These are phyloP conservation scores for Schlechtendalia chinensis DNA, from an alignment of 1,140 invertebrate genomes.

Conservation along the genomic window DNA sequence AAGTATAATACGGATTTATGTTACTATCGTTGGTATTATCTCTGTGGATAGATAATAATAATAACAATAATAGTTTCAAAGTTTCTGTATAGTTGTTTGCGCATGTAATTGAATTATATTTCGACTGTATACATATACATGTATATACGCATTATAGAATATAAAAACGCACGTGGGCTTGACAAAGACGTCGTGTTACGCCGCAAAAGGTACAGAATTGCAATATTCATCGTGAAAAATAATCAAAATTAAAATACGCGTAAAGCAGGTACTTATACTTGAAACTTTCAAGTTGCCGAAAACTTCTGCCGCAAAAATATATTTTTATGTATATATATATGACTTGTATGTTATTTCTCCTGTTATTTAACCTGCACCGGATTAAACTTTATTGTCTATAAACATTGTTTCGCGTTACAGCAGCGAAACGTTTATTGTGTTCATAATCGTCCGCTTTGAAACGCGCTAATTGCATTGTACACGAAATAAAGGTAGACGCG, in stretches of 20 bases:
- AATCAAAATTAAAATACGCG: no score
- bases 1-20: slow-evolving; percentile 25
- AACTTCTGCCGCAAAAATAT: no score
- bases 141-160: not conserved
- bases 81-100: slow-evolving; percentile 9
- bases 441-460: not conserved
- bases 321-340: no score
- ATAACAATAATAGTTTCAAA: slow-evolving; percentile 25
- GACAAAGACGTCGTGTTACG: slow-evolving; percentile 21
- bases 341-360: no score
- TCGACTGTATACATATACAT: not conserved
- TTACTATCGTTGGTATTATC: slow-evolving; percentile 18
- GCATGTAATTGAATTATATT: slow-evolving; percentile 18
- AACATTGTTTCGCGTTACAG: not conserved
- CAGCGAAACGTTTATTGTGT: not conserved
- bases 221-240: no score
- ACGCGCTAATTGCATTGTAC: slow-evolving; percentile 2
- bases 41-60: slow-evolving; percentile 26
- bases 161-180: slow-evolving; percentile 26
- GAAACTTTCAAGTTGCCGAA: no score
- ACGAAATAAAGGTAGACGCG: not conserved
- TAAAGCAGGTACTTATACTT: no score
- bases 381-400: no score
- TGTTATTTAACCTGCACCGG: no score
- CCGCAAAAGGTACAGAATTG: no score